Conservation (phyloP, 2,797 vertebrate species). For the Melanotaenia parkinsoni region DNA sequence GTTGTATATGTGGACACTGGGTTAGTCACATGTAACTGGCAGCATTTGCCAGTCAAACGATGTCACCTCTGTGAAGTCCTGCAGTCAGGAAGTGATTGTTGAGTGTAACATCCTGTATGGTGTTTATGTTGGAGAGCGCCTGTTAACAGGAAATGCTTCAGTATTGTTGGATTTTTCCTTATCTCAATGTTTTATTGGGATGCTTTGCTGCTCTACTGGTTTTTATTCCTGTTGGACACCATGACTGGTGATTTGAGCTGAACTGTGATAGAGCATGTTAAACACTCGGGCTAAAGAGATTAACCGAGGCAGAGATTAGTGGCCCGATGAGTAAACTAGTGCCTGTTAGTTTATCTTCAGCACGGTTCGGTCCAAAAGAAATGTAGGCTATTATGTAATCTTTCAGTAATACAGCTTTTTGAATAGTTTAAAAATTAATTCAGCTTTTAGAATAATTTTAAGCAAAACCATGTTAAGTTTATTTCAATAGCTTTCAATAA, state of each 20-base stretch:
- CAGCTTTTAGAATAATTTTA: not conserved
- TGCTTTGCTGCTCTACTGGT: not conserved
- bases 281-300: conserved; percentile 64
- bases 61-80: conserved; percentile 12
- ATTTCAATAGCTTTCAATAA: too few species aligned
- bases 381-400: not conserved
- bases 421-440: not conserved
- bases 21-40: not conserved
- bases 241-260: conserved; percentile 19
- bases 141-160: conserved; percentile 43
- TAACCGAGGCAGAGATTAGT: conserved; percentile 66
- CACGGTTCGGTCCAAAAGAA: not conserved
- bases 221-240: conserved; percentile 7
- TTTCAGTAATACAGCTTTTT: not conserved
- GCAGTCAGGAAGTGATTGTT: conserved; percentile 48
- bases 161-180: conserved; percentile 30
- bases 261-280: conserved; percentile 41
- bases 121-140: conserved; percentile 40
- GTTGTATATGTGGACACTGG: not conserved
- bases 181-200: conserved; percentile 13
- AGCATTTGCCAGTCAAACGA: conserved; percentile 8
- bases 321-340: conserved; percentile 37
- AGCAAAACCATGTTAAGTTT: not conserved
- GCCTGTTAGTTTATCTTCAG: conserved; percentile 36
- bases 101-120: conserved; percentile 32